Evolutionary conservation across 2,797 vertebrate species (phyloP), one percentile per base, ranked within the genome.

Genomic region (Microcaecilia unicolor): DNA sequence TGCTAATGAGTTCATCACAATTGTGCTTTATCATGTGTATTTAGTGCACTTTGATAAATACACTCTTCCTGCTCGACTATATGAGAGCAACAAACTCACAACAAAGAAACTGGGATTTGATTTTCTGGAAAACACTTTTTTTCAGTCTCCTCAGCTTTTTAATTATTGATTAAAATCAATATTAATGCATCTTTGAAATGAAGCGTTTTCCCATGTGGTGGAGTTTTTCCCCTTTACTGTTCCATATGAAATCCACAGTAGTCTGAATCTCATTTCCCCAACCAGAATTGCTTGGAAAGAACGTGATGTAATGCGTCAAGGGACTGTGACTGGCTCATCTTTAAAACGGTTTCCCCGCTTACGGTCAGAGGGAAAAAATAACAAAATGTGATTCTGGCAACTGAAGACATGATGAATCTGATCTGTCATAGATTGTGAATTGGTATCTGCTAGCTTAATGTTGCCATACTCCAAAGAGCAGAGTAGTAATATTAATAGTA

Each of bases 401-500:
- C 45, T 51, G 46, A 48, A 52, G 24, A 6, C 6, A 15, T 36
- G 41, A 48, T 41, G 41, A 61, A 58, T n/a, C 25, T 48, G 20
- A 37, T 17, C 44, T 69, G 60, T 70, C 64, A 51, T 38, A 31
- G 58, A 48, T 63, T 58, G 57, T 54, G 62, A 66, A 58, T 33
- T 57, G 55, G 57, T 58, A 47, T 28, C 26, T 55, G 53, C 60
- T 73, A 61, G 39, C 59, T 49, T 70, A 52, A 44, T 67, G 60
- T 28, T 67, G 45, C 48, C 58, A 39, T 40, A 48, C 40, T 58
- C 61, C 55, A 68, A 25, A 68, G 64, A 60, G 51, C 61, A 66
- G 48, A 67, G 34, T 63, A 42, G 51, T 74, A 64, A 58, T 68
- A 70, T 67, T 77, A 74, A 74, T 72, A 67, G 65, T 59, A 34